These are phyloP conservation scores for Phylloscopus trochiloides DNA, from an alignment of 2,113 vertebrate species.

Conservation along the genomic window DNA sequence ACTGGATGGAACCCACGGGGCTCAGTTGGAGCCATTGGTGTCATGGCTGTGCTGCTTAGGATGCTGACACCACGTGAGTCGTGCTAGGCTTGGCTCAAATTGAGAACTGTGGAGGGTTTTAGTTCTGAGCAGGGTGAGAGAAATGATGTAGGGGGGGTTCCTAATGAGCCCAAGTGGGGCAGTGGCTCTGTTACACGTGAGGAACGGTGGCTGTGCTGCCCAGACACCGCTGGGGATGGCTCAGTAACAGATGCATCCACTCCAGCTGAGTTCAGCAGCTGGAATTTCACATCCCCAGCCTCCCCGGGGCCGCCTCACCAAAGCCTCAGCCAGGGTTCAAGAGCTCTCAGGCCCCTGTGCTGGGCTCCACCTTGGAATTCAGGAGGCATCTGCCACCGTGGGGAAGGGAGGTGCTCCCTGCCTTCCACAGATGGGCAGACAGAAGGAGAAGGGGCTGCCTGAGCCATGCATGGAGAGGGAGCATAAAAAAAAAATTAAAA, in stretches of 20 bases:
- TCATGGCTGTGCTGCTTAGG: rapidly evolving
- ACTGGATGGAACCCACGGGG: background rate
- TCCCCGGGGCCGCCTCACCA: rapidly evolving
- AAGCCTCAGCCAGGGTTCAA: background rate
- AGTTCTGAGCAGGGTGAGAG: background rate
- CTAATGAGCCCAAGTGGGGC: background rate
- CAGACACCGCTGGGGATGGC: background rate
- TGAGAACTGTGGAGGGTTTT: background rate
- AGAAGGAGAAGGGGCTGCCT: constrained; percentile 42
- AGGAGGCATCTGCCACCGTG: background rate
- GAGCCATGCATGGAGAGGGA: background rate
- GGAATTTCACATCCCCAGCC: background rate
- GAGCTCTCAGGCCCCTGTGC: background rate
- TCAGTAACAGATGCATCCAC: background rate
- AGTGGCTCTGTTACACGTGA: background rate
- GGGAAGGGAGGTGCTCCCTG: background rate
- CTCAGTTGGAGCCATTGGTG: background rate
- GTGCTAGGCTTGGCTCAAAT: background rate
- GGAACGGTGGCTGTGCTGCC: background rate
- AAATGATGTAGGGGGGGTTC: rapidly evolving
- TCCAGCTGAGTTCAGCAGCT: background rate
- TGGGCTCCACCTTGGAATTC: background rate
- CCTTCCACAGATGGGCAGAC: background rate
- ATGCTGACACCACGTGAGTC: rapidly evolving
- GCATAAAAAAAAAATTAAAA: background rate